Percentiles rank a stretch among this genome's conserved stretches.
Conservation (phyloP, 2,113 vertebrate species). For the Vidua macroura region DNA sequence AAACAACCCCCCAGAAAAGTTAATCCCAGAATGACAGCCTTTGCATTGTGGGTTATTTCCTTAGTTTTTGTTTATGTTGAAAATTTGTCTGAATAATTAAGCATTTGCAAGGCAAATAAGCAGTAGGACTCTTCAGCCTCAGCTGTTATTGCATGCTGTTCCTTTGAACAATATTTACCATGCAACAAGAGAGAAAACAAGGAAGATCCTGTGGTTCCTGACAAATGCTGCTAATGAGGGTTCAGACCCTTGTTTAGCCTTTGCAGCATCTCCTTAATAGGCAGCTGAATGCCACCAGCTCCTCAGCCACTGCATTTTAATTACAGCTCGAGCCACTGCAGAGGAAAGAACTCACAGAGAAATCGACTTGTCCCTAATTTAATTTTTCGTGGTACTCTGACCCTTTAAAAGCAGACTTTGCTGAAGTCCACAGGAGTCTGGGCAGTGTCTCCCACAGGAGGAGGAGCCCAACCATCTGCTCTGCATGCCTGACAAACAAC, state of each 20-base stretch:
- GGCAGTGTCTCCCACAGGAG: neutral
- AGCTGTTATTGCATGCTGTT: neutral
- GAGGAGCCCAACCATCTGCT: neutral
- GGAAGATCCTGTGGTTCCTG: neutral
- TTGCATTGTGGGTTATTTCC: neutral
- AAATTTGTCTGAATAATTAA: conserved; percentile 7
- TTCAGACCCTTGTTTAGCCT: neutral
- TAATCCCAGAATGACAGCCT: neutral
- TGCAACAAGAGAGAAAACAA: neutral
- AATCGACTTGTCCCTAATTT: neutral
- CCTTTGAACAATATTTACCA: conserved; percentile 40
- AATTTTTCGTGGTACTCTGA: neutral
- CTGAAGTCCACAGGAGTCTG: neutral
- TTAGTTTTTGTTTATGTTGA: neutral
- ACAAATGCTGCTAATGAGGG: conserved; percentile 35
- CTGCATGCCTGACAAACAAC: neutral
- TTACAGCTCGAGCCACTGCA: neutral
- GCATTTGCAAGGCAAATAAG: conserved; percentile 36
- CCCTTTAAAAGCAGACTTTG: neutral
- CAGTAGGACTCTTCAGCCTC: neutral
- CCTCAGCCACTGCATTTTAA: neutral
- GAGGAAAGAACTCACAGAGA: neutral
- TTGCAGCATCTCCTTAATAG: neutral
- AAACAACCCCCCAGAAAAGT: neutral
- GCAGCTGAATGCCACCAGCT: neutral